Base-by-base conservation (phyloP, 2,888 invertebrate species). In the Apoda limacodes region DNA sequence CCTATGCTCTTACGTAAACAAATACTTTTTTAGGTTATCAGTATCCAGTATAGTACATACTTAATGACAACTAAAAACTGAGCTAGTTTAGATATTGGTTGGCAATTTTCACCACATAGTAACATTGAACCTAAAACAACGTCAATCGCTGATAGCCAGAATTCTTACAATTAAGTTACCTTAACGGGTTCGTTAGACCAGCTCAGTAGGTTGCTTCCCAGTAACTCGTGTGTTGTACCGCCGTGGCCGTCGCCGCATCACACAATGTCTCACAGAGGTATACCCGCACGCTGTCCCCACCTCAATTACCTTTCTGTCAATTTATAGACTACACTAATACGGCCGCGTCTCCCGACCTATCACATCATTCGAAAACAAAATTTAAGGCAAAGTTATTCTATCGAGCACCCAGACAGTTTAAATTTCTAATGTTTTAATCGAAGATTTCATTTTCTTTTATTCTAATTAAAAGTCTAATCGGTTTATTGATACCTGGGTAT, bases 151-250 rank as follows among this genome's bases (percentile, higher is more conserved):
- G 27, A 17, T 23, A 28, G 28, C 34, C 32, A 17, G 15, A n/a
- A 2, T 4, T 22, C n/a, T 30, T 19, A 9, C 7, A 22, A 19
- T 6, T n/a, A 6, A 21, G 68, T 66, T 59, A 78, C 78, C 78
- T 74, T 59, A 60, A 56, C 58, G 59, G 66, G 56, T 68, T 75
- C 70, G 78, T 78, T 78, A 78, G 74, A 78, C 76, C 56, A 63
- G 50, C 58, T 49, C 42, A 40, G 45, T 43, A 45, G 52, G 49
- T 55, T 50, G 55, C 51, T 54, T 53, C 42, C 44, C 52, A 31
- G 43, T 42, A 49, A 50, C 56, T 52, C 45, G 39, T 51, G 45
- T n/a, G 46, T 50, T 47, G 49, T 54, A 50, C 51, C 57, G 52
- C 43, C 63, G 54, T 46, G 52, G 59, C 59, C 59, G 58, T 46